Evolutionary conservation across 2,113 vertebrate genomes (phyloP), one percentile per base, ranked within the genome.

Genomic region (Pelmatolapia mariae): DNA sequence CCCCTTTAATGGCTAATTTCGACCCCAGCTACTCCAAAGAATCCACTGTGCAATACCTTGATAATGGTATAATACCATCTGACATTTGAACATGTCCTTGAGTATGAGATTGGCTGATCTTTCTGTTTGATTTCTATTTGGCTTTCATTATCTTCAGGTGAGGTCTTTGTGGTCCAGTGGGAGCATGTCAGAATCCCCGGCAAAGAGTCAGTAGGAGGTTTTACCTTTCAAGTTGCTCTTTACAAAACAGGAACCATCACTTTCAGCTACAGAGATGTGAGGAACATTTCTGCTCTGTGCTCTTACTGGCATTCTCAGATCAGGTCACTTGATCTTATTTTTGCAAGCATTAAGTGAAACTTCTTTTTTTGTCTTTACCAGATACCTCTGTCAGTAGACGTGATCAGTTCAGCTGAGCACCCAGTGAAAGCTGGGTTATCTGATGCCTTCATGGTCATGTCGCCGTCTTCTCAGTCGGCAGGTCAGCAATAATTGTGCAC

Each of bases 1-100:
- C 98, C 0, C 98, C 98, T 1, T 96, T 99, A n/a, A 99, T 99
- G 98, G 98, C 98, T 52, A 98, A 98, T 92, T 99, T 99, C 95
- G 98, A 98, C 95, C 98, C 98, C 52, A 97, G 98, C 93, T 97
- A 95, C 95, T 97, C 98, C 4, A 96, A 87, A 61, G 96, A 97
- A 9, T 98, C 98, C 86, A 98, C 97, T 1, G 95, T 98, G 13
- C 96, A 95, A 57, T 98, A 98, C 90, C 93, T 97, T 80, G 98
- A 98, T 92, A 98, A 98, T 0, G 98, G 98, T 98, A 91, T 93
- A 95, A 52, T 12, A 4, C 1, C 10, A 2, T 4, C 24, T 40
- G 13, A 31, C 5, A 31, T 66, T 15, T 76, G 11, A 50, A 40
- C 8, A 5, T 5, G 4, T 45, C 19, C 2, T 61, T 24, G n/a